Base-by-base conservation (phyloP, 1,140 invertebrate species). In the Neoseiulus cucumeris region DNA sequence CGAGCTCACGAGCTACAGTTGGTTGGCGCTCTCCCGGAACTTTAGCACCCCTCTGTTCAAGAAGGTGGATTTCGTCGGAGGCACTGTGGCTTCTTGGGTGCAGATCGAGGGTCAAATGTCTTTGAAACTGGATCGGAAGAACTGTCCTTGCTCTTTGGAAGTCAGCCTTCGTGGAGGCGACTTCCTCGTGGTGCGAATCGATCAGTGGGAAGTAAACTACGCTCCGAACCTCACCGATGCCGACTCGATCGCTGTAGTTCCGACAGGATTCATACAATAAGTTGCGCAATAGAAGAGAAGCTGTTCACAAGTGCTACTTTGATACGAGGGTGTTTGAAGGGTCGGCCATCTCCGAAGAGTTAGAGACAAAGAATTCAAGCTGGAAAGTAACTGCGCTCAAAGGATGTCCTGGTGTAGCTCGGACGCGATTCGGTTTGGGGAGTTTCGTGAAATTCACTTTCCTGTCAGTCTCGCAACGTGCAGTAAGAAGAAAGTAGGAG, bases 1-100 rank as follows among this genome's bases (percentile, higher is more conserved):
- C 4, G 51, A 59, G 14, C 51, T 59, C 22, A 59, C 51, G 14
- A 33, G 51, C 51, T 59, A 59, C 51, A 59, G 51, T 33, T 59
- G 51, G 51, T 25, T 59, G 1, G 51, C 51, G 14, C 33, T 59
- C 25, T 59, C 51, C 22, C 17, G 51, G 22, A 25, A 33, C 14
- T 59, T 59, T 20, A 14, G 25, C 9, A 25, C 14, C 33, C 12
- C 14, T 17, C 17, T 29, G 22, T 33, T 17, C 25, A 59, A 59
- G 51, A 25, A 29, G 25, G 17, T 59, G 4, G 51, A 59, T 33
- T 59, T 59, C 33, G 51, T 9, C 9, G 51, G 22, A 4, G 51
- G 51, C 33, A 2, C 22, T 25, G 51, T 59, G 1, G 51, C 25
- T 1, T 18, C 17, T 25, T 59, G 51, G 51, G 33, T 59, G 17